phyloP scores from a whole-genome alignment of 2,888 invertebrate genomes.

The Phengaris arion region DNA sequence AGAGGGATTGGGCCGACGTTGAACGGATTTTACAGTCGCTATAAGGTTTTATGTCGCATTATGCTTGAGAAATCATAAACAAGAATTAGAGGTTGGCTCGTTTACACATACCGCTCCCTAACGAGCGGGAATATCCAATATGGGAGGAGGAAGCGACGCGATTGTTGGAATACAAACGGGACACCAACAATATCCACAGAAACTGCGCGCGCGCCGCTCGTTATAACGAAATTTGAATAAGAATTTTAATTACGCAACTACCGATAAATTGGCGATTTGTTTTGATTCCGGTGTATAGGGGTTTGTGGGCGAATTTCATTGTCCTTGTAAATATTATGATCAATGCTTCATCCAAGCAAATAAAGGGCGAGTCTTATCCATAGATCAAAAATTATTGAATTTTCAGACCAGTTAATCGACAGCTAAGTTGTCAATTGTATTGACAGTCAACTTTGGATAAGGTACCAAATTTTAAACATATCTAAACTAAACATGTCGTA shows the following conservation, averaged over 20 bases:
- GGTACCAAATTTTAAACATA: too few relatives aligned
- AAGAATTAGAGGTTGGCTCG: constrained; percentile 75
- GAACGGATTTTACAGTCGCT: constrained; percentile 61
- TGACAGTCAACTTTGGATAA: too few relatives aligned
- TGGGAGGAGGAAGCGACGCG: constrained; percentile 66
- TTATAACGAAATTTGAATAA: constrained; percentile 33
- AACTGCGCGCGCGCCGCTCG: constrained; percentile 26
- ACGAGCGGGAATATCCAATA: constrained; percentile 67
- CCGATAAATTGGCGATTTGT: constrained; percentile 6
- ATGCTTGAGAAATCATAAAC: constrained; percentile 64
- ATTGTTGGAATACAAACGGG: constrained; percentile 52
- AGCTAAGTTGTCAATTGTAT: too few relatives aligned
- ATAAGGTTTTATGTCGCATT: constrained; percentile 49
- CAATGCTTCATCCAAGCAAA: background rate
- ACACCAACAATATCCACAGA: constrained; percentile 25
- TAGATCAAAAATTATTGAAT: too few relatives aligned
- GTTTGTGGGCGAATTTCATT: background rate
- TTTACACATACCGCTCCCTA: constrained; percentile 76
- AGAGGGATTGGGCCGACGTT: constrained; percentile 33
- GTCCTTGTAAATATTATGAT: background rate
- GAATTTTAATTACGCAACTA: constrained; percentile 6
- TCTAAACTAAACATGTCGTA: too few relatives aligned
- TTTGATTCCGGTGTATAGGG: background rate
- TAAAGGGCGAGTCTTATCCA: too few relatives aligned
- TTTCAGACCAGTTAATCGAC: too few relatives aligned